Conservation (phyloP, 1,140 invertebrate genomes). For the Pachypeltis micranthus region DNA sequence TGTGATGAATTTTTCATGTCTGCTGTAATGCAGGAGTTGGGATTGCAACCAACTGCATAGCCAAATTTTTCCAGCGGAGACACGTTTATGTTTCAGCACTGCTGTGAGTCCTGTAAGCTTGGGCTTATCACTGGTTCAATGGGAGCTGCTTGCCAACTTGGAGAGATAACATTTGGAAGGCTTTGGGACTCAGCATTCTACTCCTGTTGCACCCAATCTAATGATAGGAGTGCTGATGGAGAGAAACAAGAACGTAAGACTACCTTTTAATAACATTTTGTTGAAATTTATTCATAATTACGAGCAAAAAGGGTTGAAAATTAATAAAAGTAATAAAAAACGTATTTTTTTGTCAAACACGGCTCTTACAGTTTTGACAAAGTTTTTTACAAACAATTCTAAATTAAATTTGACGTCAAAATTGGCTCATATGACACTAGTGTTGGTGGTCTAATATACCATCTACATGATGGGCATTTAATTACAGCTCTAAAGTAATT, state of each 20-base stretch:
- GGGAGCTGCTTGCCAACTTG: constrained; percentile 33
- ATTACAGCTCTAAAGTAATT: no score
- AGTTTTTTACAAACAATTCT: not conserved
- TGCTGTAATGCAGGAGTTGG: no score
- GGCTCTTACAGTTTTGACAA: not conserved
- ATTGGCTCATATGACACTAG: no score
- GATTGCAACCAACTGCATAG: no score
- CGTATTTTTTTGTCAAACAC: not conserved
- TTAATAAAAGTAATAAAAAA: no score
- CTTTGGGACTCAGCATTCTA: constrained; percentile 36
- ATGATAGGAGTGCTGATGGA: not conserved
- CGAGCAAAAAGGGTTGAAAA: no score
- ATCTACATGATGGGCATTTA: no score
- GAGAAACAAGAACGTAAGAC: not conserved
- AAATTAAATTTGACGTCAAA: no score
- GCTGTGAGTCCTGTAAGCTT: constrained; percentile 38
- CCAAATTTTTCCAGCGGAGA: no score
- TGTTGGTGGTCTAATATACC: no score
- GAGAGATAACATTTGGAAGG: constrained; percentile 32
- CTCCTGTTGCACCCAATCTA: constrained; percentile 32
- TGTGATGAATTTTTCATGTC: no score
- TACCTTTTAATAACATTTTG: not conserved
- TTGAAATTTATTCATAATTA: no score
- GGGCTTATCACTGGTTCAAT: constrained; percentile 35
- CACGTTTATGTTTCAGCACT: constrained; percentile 31